These are phyloP conservation scores for Hippolais icterina DNA, from an alignment of 2,113 vertebrate genomes.

Conservation along the genomic window DNA sequence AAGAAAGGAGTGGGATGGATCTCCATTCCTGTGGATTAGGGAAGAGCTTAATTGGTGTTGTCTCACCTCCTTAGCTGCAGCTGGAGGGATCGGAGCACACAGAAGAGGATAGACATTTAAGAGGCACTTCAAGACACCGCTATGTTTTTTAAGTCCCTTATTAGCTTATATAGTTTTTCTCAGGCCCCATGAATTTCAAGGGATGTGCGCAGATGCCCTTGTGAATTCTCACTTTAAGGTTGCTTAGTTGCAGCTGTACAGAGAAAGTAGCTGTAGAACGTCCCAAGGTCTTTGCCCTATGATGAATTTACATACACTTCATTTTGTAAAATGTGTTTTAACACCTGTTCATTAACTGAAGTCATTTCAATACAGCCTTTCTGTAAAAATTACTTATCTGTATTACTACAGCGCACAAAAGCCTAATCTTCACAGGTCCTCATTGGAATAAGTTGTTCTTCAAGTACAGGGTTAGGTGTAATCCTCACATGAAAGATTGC, in stretches of 20 bases:
- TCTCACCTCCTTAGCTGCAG: neutral
- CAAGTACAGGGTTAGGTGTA: neutral
- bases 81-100: neutral
- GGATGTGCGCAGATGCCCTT: neutral
- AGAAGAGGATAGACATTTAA: neutral
- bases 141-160: neutral
- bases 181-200: neutral
- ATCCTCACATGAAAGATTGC: neutral
- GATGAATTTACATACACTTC: neutral
- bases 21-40: neutral
- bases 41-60: neutral
- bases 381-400: neutral
- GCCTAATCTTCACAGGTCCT: neutral
- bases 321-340: slow-evolving; percentile 4
- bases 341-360: neutral
- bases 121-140: neutral
- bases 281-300: neutral
- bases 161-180: neutral
- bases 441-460: neutral
- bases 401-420: neutral
- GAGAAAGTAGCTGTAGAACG: neutral
- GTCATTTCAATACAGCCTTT: neutral
- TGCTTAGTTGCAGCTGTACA: neutral
- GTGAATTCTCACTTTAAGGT: neutral
- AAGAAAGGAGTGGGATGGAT: neutral